phyloP scores from a whole-genome alignment of 2,888 invertebrate genomes.

The Dryobotodes eremita region DNA sequence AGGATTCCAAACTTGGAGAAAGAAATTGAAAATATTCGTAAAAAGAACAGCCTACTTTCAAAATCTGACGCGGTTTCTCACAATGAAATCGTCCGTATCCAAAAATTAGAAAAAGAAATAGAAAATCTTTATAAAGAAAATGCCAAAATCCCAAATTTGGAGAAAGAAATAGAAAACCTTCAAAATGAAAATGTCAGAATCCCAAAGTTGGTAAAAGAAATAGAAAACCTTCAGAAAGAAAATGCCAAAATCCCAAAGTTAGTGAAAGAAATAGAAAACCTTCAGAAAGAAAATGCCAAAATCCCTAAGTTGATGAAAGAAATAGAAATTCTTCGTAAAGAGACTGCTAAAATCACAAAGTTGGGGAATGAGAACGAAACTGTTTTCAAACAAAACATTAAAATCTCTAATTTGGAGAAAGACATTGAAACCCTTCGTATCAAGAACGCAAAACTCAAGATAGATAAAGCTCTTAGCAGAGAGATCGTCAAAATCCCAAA shows the following conservation, averaged over 20 bases:
- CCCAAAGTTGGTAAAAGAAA: conserved; percentile 29
- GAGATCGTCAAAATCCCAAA: conserved; percentile 9
- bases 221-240: conserved; percentile 65
- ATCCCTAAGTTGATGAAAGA: conserved; percentile 33
- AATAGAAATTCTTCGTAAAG: conserved; percentile 32
- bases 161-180: conserved; percentile 70
- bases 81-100: conserved; percentile 3
- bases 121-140: conserved; percentile 61
- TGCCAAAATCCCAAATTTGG: conserved; percentile 15
- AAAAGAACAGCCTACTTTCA: conserved; percentile 13
- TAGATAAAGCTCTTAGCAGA: conserved; percentile 32
- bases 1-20: conserved; percentile 44
- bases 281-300: conserved; percentile 68
- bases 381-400: conserved; percentile 10
- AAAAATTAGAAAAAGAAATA: conserved; percentile 69
- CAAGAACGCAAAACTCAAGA: conserved; percentile 25
- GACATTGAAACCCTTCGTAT: conserved; percentile 29
- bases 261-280: conserved; percentile 69
- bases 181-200: conserved; percentile 43
- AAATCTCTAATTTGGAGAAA: conserved; percentile 45
- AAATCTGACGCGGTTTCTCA: conserved; percentile 18
- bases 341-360: conserved; percentile 16
- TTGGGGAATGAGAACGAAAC: conserved; percentile 16
- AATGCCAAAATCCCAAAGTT: conserved; percentile 5
- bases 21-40: conserved; percentile 43